Percentiles rank a stretch among this genome's conserved stretches.
phyloP scores from a whole-genome alignment of 35 echinoderm and acorn worm genomes.

The Lytechinus variegatus region DNA sequence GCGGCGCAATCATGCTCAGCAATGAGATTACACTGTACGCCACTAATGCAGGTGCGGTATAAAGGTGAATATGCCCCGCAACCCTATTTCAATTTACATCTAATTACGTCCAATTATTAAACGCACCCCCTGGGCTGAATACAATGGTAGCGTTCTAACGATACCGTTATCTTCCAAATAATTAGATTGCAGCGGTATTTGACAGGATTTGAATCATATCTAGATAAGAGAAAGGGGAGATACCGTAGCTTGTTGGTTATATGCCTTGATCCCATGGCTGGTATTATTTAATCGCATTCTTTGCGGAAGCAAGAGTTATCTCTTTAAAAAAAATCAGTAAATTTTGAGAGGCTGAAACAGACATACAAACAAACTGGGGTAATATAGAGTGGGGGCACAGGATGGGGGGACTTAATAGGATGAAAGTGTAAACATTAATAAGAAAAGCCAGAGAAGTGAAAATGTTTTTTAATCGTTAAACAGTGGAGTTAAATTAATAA shows the following conservation, averaged over 20 bases:
- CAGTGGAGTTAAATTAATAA: too few species aligned
- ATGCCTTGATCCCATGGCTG: neutral
- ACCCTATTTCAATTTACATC: slow-evolving; percentile 14
- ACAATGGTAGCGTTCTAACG: neutral
- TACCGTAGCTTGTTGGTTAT: neutral
- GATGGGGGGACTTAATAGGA: too few species aligned
- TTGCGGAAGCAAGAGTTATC: too few species aligned
- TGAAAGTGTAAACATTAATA: too few species aligned
- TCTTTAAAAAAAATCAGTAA: too few species aligned
- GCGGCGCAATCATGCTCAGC: neutral
- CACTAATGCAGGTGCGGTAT: neutral
- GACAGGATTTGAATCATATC: neutral
- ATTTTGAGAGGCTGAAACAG: too few species aligned
- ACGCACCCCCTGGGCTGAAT: neutral
- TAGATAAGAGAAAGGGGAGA: neutral
- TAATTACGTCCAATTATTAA: neutral
- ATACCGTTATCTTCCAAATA: neutral
- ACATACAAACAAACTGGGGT: too few species aligned
- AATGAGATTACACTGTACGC: neutral
- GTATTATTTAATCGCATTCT: too few species aligned
- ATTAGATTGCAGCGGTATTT: neutral
- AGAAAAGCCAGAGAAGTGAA: too few species aligned
- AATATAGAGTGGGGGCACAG: too few species aligned
- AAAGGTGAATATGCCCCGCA: slow-evolving; percentile 8
- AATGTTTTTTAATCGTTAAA: too few species aligned